Percentiles rank a stretch among this genome's conserved stretches.
Conservation (phyloP, 2,888 invertebrate genomes). For the Lepidochitona cinerea region DNA sequence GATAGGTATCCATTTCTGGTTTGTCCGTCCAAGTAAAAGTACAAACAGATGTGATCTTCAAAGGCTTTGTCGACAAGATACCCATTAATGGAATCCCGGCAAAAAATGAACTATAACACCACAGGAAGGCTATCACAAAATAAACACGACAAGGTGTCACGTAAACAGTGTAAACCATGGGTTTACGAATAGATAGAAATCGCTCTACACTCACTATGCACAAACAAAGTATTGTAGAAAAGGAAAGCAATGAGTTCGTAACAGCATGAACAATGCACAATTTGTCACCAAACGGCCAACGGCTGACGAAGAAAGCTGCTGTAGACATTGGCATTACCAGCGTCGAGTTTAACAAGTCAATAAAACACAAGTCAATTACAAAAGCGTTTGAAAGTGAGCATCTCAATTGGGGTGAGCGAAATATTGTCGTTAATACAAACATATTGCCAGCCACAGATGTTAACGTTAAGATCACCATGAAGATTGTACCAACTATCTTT, state of each 20-base stretch:
- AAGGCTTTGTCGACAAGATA: too few species aligned
- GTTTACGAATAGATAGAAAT: constrained; percentile 35
- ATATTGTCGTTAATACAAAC: constrained; percentile 24
- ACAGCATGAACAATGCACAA: constrained; percentile 29
- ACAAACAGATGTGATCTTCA: too few species aligned
- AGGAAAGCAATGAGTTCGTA: constrained; percentile 26
- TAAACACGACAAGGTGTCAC: constrained; percentile 30
- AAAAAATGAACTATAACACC: constrained; percentile 20
- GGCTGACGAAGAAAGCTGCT: constrained; percentile 14
- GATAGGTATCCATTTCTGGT: too few species aligned
- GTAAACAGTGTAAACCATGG: constrained; percentile 41
- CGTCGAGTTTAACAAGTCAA: constrained; percentile 31
- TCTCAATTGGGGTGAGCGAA: constrained; percentile 12
- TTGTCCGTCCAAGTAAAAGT: too few species aligned
- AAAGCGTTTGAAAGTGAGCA: constrained; percentile 31
- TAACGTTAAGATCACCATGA: constrained; percentile 10
- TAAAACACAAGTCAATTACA: constrained; percentile 32
- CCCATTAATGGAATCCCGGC: too few species aligned
- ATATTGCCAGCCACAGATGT: constrained; percentile 23
- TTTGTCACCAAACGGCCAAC: constrained; percentile 19
- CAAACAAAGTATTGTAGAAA: constrained; percentile 31
- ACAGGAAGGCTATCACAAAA: constrained; percentile 15
- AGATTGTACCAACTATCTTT: neutral
- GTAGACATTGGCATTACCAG: constrained; percentile 29
- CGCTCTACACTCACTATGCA: constrained; percentile 38